Evolutionary conservation across 30 jellyfish, hydroid and myxozoan species (phyloP), one percentile per base, ranked within the genome.

Genomic region (Hydractinia echinata): DNA sequence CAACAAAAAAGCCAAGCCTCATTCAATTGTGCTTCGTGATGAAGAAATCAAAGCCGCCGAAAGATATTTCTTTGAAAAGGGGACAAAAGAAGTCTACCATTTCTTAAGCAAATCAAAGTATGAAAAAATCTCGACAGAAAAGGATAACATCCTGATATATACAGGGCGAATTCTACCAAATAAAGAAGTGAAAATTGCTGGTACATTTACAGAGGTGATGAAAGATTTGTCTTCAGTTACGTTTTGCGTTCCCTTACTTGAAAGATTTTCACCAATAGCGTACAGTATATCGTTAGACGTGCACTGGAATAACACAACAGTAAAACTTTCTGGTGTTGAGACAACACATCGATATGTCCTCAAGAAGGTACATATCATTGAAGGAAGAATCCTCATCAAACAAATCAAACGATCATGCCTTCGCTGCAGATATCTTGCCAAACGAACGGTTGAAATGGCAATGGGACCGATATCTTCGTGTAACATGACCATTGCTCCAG

Each of bases 81-180:
- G n/a, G n/a, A n/a, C n/a, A n/a, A n/a, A n/a, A n/a, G n/a, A n/a
- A n/a, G n/a, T n/a, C n/a, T n/a, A n/a, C n/a, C n/a, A n/a, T n/a
- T n/a, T n/a, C n/a, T n/a, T n/a, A n/a, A n/a, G n/a, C n/a, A n/a
- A n/a, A n/a, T n/a, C n/a, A n/a, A 8, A 72, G 39, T 21, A 7
- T 53, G 50, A 72, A 7, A 21, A 11, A 7, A 10, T 58, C 68
- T 10, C 10, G n/a, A n/a, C 5, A 21, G 6, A 11, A 21, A 72
- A 8, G 67, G 16, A 7, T n/a, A n/a, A n/a, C n/a, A 72, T 72
- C 8, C 73, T 72, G 13, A 6, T 44, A 11, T 72, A 72, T 16
- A 72, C 8, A 7, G 82, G 82, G n/a, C 73, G 82, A 44, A 72
- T 72, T 9, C 82, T 72, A 30, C 69, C 62, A n/a, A 10, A 21